Percentiles rank a stretch among this genome's conserved stretches.
Evolutionary conservation across 2,113 vertebrate species (phyloP).

Genomic region (Salvelinus sp.): DNA sequence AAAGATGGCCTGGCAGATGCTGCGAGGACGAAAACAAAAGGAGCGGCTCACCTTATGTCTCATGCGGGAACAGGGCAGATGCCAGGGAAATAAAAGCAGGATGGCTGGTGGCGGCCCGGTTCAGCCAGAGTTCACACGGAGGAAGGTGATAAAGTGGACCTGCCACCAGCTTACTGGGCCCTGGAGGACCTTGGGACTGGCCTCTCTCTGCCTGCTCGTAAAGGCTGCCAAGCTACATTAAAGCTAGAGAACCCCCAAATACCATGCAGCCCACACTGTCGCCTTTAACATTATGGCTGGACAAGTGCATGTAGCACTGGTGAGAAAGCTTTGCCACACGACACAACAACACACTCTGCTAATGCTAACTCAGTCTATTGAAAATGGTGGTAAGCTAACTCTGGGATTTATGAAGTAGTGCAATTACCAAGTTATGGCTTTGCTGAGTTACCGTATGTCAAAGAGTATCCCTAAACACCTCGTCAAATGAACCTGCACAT

Average conservation of each 20-base stretch:
- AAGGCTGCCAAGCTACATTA: conserved; percentile 30
- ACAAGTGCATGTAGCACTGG: too few species aligned
- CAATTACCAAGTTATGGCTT: too few species aligned
- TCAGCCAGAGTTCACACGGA: conserved; percentile 59
- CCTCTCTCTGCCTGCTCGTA: conserved; percentile 36
- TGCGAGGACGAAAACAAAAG: conserved; percentile 52
- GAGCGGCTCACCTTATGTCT: conserved; percentile 44
- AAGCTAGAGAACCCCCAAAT: not conserved
- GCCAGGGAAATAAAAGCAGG: conserved; percentile 40
- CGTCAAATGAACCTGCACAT: too few species aligned
- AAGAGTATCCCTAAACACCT: too few species aligned
- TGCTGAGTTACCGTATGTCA: too few species aligned
- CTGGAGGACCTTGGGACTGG: conserved; percentile 44
- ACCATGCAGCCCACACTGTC: not conserved
- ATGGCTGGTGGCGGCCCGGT: conserved; percentile 36
- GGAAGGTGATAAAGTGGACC: conserved; percentile 58
- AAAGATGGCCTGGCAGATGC: conserved; percentile 61
- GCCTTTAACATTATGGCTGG: not conserved
- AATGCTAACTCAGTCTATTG: too few species aligned
- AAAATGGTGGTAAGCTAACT: too few species aligned
- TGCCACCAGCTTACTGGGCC: conserved; percentile 56
- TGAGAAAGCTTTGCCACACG: not conserved
- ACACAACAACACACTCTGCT: too few species aligned
- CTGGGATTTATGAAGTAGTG: too few species aligned
- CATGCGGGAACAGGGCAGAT: conserved; percentile 42